Conservation (phyloP, 2,888 invertebrate genomes). For the Drosophila infuscata region DNA sequence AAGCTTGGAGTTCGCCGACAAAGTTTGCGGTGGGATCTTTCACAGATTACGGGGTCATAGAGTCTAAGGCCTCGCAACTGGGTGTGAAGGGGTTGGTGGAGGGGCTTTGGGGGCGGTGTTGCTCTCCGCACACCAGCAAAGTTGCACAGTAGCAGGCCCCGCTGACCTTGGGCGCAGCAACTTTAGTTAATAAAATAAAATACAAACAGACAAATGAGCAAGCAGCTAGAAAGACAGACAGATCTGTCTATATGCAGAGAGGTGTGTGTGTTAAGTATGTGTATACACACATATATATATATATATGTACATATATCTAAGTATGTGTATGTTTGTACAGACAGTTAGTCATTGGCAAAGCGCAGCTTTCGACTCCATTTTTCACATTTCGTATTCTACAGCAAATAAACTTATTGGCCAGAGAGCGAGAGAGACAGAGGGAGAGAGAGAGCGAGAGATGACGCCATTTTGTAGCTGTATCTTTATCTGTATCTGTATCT, state of each 20-base stretch:
- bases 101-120: background rate
- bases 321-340: background rate
- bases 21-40: conserved; percentile 23
- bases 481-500: conserved; percentile 1
- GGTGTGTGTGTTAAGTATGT: background rate
- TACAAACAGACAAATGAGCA: conserved; percentile 34
- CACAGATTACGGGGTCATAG: conserved; percentile 20
- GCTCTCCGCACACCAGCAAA: conserved; percentile 6
- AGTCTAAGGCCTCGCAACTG: conserved; percentile 6
- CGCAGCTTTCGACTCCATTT: conserved; percentile 36
- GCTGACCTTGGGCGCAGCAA: conserved; percentile 64
- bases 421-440: background rate
- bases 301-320: background rate
- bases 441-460: conserved; percentile 34
- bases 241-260: conserved; percentile 41
- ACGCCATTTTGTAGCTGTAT: conserved; percentile 68
- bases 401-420: conserved; percentile 26
- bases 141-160: conserved; percentile 43
- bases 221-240: conserved; percentile 10
- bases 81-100: too few relatives aligned
- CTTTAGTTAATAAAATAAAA: conserved; percentile 49
- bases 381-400: conserved; percentile 27
- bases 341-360: conserved; percentile 67
- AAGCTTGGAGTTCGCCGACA: conserved; percentile 62
- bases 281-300: background rate